Conservation (phyloP, 2,113 vertebrate genomes). For the Aphelocoma coerulescens region DNA sequence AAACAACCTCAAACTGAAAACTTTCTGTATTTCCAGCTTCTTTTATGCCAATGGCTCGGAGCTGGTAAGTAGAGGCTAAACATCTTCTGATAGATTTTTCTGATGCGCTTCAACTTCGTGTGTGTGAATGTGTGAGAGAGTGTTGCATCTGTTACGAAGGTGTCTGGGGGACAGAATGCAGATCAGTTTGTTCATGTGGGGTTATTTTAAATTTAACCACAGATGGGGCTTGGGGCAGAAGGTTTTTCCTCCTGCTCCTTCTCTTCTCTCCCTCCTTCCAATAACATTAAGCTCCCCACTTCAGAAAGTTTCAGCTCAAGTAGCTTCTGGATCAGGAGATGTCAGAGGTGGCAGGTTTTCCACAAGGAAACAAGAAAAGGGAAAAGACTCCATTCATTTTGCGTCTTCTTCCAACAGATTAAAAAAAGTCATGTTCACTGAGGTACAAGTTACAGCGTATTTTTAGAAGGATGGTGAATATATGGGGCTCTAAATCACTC, state of each 20-base stretch:
- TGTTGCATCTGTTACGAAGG: neutral
- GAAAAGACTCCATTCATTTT: neutral
- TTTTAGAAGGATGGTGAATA: constrained; percentile 3
- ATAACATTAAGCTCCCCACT: neutral
- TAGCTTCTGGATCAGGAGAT: neutral
- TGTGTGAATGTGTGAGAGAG: neutral
- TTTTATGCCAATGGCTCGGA: neutral
- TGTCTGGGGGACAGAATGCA: constrained; percentile 3
- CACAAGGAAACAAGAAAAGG: neutral
- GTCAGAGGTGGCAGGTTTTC: neutral
- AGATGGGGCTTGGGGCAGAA: neutral
- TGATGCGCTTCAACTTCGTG: neutral
- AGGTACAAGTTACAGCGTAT: neutral
- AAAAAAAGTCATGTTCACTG: neutral
- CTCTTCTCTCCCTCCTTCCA: neutral
- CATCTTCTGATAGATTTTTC: constrained; percentile 4
- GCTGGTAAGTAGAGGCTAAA: constrained; percentile 8
- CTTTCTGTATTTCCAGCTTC: neutral
- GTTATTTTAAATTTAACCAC: constrained; percentile 17
- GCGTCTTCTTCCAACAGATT: neutral
- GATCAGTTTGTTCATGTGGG: neutral
- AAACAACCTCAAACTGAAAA: constrained; percentile 10
- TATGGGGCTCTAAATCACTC: neutral
- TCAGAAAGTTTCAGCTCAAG: neutral
- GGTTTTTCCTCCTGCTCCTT: neutral